A percentile compares a stretch with the other conserved stretches of the same genome.
These are phyloP conservation scores for Adelphocoris suturalis DNA, from an alignment of 2,888 invertebrate genomes.

Conservation along the genomic window DNA sequence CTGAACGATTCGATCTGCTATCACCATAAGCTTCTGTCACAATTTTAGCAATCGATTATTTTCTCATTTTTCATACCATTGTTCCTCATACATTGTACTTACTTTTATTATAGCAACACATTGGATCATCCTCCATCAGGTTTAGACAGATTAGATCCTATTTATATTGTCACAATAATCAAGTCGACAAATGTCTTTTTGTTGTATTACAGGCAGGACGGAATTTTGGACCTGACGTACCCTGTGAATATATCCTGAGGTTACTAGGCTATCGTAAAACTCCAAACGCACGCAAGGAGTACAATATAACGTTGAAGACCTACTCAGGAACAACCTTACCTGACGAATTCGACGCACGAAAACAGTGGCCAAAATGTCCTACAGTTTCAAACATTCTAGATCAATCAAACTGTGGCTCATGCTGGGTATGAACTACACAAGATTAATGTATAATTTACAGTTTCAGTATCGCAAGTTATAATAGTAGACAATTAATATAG, in stretches of 20 bases:
- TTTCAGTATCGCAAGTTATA: no score
- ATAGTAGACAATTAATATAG: no score
- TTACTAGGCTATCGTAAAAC: neutral
- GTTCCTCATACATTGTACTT: no score
- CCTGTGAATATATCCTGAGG: neutral
- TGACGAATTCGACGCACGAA: conserved; percentile 88
- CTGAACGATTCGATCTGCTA: no score
- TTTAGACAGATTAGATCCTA: no score
- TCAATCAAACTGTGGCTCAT: conserved; percentile 94
- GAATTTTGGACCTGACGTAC: neutral
- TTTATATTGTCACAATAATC: no score
- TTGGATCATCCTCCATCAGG: no score
- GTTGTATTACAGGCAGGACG: neutral
- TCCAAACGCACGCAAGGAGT: neutral
- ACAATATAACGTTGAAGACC: neutral
- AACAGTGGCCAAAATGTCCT: conserved; percentile 90
- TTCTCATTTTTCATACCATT: no score
- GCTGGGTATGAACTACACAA: conserved; percentile 81
- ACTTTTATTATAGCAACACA: no score
- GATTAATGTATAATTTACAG: neutral
- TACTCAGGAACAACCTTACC: conserved; percentile 81
- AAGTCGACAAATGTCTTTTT: no score
- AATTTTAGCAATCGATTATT: no score
- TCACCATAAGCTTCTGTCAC: no score
- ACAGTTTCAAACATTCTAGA: conserved; percentile 90